A percentile compares a stretch with the other conserved stretches of the same genome.
These are phyloP conservation scores for Brevimyrus niger DNA, from an alignment of 2,113 vertebrate species.

Conservation along the genomic window DNA sequence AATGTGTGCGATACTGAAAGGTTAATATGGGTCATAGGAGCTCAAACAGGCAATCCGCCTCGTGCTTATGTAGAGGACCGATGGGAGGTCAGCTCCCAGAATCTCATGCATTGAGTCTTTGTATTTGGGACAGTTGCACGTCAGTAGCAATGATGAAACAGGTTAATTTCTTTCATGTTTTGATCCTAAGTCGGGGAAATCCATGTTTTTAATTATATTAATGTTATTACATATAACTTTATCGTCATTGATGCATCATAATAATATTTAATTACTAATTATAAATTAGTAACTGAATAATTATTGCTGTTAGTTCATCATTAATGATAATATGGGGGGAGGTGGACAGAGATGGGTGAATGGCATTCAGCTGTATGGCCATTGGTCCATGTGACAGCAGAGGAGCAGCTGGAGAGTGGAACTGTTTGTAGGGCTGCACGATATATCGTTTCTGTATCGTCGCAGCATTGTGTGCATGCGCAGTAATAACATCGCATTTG, in stretches of 20 bases:
- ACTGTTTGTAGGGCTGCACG: background rate
- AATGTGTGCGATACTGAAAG: background rate
- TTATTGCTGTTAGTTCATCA: background rate
- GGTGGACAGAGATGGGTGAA: constrained; percentile 22
- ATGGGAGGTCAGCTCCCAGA: background rate
- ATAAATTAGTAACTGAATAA: background rate
- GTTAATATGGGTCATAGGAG: background rate
- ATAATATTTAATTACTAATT: background rate
- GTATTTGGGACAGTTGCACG: background rate
- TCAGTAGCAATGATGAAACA: background rate
- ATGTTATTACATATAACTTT: background rate
- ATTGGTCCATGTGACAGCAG: constrained; percentile 11
- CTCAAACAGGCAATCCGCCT: background rate
- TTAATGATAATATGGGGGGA: background rate
- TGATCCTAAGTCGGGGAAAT: background rate
- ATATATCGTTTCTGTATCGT: background rate
- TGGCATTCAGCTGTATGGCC: background rate
- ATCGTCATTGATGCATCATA: background rate
- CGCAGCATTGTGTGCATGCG: background rate
- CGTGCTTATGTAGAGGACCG: background rate
- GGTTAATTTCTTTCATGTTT: background rate
- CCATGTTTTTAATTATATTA: background rate
- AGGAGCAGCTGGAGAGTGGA: background rate
- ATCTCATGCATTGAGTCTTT: background rate
- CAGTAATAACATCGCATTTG: background rate